Percentiles rank a stretch among this genome's conserved stretches.
phyloP scores from a whole-genome alignment of 2,888 invertebrate genomes.

The Ceriagrion tenellum region DNA sequence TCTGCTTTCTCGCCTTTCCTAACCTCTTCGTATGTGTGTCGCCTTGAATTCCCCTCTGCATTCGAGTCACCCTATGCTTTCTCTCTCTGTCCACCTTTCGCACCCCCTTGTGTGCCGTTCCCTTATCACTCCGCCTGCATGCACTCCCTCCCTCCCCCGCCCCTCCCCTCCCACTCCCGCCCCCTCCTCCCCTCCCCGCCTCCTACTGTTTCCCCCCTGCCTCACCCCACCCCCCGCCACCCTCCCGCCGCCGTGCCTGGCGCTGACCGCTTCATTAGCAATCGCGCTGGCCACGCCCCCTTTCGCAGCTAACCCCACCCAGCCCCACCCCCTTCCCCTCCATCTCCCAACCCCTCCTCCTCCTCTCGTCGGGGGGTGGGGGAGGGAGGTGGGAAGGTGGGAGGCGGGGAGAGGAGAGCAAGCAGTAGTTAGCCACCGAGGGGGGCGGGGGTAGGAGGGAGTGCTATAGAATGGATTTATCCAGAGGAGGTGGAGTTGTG shows the following conservation, averaged over 20 bases:
- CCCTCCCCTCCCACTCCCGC: not conserved
- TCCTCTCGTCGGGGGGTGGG: not conserved
- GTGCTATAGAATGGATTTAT: constrained; percentile 4
- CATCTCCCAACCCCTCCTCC: no score
- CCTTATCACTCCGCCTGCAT: not conserved
- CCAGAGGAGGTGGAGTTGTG: constrained; percentile 6
- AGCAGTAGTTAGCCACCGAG: not conserved
- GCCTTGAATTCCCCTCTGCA: not conserved
- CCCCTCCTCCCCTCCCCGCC: not conserved
- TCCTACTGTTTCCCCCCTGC: not conserved
- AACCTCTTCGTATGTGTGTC: not conserved
- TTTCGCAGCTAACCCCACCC: constrained; percentile 17
- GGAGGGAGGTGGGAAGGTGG: not conserved
- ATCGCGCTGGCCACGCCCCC: constrained; percentile 61
- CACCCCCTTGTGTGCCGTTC: not conserved
- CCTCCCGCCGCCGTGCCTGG: constrained; percentile 50
- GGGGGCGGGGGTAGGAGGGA: not conserved
- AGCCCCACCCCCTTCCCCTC: not conserved
- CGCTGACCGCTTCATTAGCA: constrained; percentile 67
- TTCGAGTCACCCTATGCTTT: not conserved
- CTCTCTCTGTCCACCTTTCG: not conserved
- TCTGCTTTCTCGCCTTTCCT: not conserved
- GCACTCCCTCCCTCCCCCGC: not conserved
- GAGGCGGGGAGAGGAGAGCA: not conserved
- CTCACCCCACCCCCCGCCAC: not conserved